Evolutionary conservation across 1,140 invertebrate genomes (phyloP).

Genomic region (Anagrus nilaparvatae): DNA sequence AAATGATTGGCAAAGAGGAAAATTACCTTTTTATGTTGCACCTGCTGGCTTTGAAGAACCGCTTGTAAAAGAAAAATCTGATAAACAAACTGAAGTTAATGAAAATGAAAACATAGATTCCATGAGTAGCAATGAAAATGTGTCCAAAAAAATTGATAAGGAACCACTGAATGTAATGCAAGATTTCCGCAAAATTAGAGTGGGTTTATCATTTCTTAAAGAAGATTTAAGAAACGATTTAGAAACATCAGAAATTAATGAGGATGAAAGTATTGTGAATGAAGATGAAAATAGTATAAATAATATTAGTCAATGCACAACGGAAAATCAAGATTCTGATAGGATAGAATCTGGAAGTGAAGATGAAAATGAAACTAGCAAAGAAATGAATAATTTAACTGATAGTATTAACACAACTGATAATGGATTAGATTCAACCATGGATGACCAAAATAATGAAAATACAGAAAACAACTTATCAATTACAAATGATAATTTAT

Average conservation of each 20-base stretch:
- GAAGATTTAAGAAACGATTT: slow-evolving; percentile 45
- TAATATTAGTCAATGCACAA: slow-evolving; percentile 5
- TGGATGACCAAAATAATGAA: slow-evolving; percentile 16
- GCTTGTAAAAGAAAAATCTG: slow-evolving; percentile 31
- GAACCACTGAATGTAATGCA: slow-evolving; percentile 46
- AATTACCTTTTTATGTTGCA: slow-evolving; percentile 86
- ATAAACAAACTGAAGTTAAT: slow-evolving; percentile 21
- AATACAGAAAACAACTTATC: slow-evolving; percentile 9
- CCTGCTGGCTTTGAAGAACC: slow-evolving; percentile 69
- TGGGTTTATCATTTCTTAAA: slow-evolving; percentile 59
- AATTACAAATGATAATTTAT: slow-evolving; percentile 30
- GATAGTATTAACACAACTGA: slow-evolving; percentile 1
- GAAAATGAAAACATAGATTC: slow-evolving; percentile 26
- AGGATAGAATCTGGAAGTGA: slow-evolving; percentile 23
- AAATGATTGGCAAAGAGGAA: slow-evolving; percentile 98
- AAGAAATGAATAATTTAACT: slow-evolving; percentile 1
- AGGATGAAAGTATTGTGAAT: slow-evolving; percentile 10
- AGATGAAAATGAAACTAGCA: slow-evolving; percentile 13
- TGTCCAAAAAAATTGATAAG: slow-evolving; percentile 10
- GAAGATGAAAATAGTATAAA: slow-evolving; percentile 6
- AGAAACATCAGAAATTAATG: slow-evolving; percentile 16
- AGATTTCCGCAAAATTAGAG: slow-evolving; percentile 72
- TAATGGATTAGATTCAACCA: too few relatives aligned
- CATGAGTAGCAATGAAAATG: neutral
- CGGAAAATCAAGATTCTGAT: slow-evolving; percentile 13